Evolutionary conservation across 2,113 vertebrate species (phyloP).

Genomic region (Lycaon pictus): DNA sequence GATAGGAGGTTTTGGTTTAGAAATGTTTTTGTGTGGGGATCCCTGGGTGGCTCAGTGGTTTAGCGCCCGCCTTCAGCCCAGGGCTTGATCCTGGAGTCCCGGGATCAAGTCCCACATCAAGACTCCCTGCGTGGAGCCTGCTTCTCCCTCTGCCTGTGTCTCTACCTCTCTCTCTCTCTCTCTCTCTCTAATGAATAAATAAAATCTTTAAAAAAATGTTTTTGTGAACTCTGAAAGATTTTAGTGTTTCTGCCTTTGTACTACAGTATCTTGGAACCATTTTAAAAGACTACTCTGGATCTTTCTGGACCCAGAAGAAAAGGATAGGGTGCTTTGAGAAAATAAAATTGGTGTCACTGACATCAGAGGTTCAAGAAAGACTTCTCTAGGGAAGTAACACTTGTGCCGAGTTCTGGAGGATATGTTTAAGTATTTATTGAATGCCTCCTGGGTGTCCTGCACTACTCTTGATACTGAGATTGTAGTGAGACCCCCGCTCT

Average conservation of each 20-base stretch:
- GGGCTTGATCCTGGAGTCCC: too few relatives aligned
- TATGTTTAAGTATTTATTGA: background rate
- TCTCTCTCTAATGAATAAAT: too few relatives aligned
- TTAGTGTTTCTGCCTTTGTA: slow-evolving; percentile 22
- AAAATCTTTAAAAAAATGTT: background rate
- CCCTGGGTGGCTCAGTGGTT: too few relatives aligned
- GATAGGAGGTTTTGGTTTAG: slow-evolving; percentile 2
- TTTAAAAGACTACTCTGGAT: slow-evolving; percentile 39
- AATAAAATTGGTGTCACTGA: slow-evolving; percentile 17
- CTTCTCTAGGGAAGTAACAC: slow-evolving; percentile 15
- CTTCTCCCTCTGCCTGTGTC: too few relatives aligned
- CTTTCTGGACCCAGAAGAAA: slow-evolving; percentile 32
- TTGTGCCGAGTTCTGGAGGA: slow-evolving; percentile 7
- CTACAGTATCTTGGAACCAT: background rate
- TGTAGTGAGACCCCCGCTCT: background rate
- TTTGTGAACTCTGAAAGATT: slow-evolving; percentile 40
- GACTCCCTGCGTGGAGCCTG: too few relatives aligned
- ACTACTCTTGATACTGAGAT: background rate
- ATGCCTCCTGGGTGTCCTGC: background rate
- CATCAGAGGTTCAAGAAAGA: background rate
- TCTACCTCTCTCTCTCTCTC: too few relatives aligned
- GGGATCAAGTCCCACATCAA: too few relatives aligned
- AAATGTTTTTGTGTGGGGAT: slow-evolving; percentile 36
- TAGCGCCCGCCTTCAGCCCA: too few relatives aligned
- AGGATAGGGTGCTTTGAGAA: slow-evolving; percentile 28